phyloP scores from a whole-genome alignment of 2,113 vertebrate species.

The Dinomys branickii region DNA sequence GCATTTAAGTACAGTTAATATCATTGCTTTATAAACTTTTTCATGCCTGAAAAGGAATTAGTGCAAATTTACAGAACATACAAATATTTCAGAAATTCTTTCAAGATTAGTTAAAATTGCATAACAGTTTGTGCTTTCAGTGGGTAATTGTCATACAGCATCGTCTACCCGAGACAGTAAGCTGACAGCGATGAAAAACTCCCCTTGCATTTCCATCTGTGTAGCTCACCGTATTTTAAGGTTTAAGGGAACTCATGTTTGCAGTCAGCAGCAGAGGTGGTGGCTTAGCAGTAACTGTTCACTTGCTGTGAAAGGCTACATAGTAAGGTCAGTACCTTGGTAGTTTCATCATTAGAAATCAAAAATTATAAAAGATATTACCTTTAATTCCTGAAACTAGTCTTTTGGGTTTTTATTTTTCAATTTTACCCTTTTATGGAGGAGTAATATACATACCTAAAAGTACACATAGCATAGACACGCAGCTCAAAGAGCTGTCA shows the following conservation, averaged over 20 bases:
- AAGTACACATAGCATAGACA: neutral
- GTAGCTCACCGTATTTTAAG: neutral
- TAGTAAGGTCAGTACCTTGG: neutral
- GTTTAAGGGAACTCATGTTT: conserved; percentile 38
- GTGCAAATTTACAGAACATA: neutral
- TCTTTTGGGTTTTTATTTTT: neutral
- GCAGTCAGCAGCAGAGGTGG: neutral
- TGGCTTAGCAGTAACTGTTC: neutral
- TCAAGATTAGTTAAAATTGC: conserved; percentile 41
- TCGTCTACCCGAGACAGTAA: neutral
- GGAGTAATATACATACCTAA: conserved; percentile 4
- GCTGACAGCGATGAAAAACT: neutral
- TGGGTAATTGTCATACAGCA: neutral
- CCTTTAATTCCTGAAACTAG: conserved; percentile 43
- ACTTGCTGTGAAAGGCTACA: neutral
- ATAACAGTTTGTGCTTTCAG: neutral
- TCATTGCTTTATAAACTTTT: neutral
- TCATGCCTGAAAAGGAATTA: neutral
- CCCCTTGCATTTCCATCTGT: neutral
- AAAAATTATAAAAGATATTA: neutral
- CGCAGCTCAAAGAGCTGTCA: conserved; percentile 11
- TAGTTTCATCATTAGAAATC: conserved; percentile 9
- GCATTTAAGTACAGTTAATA: neutral
- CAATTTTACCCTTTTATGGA: conserved; percentile 37
- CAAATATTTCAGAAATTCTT: conserved; percentile 44